Base-by-base conservation (phyloP, 2,797 vertebrate genomes). In the Tragopan temminckii region DNA sequence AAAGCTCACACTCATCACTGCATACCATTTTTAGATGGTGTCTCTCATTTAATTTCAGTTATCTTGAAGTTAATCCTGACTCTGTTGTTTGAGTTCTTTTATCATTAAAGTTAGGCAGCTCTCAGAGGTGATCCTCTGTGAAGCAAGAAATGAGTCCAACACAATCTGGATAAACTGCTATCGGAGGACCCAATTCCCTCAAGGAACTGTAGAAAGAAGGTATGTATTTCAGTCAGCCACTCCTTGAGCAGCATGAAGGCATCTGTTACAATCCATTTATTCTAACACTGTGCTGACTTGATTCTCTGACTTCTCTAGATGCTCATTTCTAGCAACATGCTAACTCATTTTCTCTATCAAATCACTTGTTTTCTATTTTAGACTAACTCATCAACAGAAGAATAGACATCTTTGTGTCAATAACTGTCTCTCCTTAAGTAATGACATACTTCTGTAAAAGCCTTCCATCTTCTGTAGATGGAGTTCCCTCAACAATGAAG, bases 21-120 rank as follows among this genome's bases (percentile, higher is more conserved):
- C 8, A 24, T 62, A 9, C 53, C 70, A 11, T 42, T 83, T 88
- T 58, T 46, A 93, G 62, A 66, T 2, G 4, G 13, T 21, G 9
- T 33, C 77, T 58, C 90, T 91, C 85, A 81, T 74, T 75, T 71
- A 31, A 78, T 27, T 93, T 91, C 80, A 90, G 67, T 48, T 57
- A 42, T 24, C 61, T 80, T 82, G 19, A 68, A 90, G 53, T 71
- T 92, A 87, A 90, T 76, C 57, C 61, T 79, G 79, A 84, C 38
- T 83, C 80, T 76, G 46, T 36, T 78, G 55, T 43, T 93, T 27
- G 46, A 72, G 24, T 76, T 27, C 50, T 81, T 84, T 81, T 52
- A 93, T 59, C 59, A 40, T 36, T 50, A 33, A 89, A 88, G 43
- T 67, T 43, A 94, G 74, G 40, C 77, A 88, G 71, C 35, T 93